These are phyloP conservation scores for Limnephilus marmoratus DNA, from an alignment of 2,888 invertebrate species.

Conservation along the genomic window DNA sequence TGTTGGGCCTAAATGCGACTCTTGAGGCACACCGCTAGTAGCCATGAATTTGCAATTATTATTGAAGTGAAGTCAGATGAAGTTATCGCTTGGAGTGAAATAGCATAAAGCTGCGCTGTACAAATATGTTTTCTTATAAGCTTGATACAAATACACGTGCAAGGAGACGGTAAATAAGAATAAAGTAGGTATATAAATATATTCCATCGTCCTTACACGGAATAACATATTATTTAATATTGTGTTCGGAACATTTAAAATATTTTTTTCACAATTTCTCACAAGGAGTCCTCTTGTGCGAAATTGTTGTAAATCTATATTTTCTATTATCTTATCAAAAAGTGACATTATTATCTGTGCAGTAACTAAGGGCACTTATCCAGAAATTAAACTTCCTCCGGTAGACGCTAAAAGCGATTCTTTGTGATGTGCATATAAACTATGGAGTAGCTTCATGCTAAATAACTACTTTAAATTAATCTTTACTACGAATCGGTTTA, in stretches of 20 bases:
- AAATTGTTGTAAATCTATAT: neutral
- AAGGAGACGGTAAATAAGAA: neutral
- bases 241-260: neutral
- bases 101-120: neutral
- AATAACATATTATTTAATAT: neutral
- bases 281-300: neutral
- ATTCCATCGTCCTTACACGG: too few species aligned
- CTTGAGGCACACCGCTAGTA: too few species aligned
- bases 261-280: too few species aligned
- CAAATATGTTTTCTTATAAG: neutral
- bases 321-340: neutral
- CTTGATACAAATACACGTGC: neutral
- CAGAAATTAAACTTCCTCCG: neutral
- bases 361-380: neutral
- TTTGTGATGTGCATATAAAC: neutral
- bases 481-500: too few species aligned
- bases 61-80: too few species aligned
- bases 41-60: too few species aligned
- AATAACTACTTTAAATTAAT: too few species aligned
- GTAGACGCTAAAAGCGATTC: neutral
- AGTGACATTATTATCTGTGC: neutral
- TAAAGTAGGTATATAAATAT: neutral
- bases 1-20: too few species aligned
- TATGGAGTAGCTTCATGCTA: too few species aligned
- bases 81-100: neutral